Conservation (phyloP, 2,797 vertebrate species). For the Sarcoramphus papa region DNA sequence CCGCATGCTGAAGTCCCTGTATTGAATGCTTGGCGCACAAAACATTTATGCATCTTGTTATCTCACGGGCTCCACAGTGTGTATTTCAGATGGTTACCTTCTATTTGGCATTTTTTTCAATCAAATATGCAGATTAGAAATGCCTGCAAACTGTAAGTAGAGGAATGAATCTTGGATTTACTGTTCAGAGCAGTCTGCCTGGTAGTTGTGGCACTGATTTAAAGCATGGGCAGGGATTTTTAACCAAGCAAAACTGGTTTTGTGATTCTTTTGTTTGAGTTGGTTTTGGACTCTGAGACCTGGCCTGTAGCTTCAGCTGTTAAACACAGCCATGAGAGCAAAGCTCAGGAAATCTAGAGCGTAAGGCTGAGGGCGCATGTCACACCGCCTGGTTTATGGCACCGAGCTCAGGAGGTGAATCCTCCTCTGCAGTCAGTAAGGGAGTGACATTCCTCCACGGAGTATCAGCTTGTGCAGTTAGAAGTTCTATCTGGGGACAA, state of each 20-base stretch:
- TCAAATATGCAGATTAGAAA: not conserved
- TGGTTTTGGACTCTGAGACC: not conserved
- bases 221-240: not conserved
- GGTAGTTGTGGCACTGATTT: not conserved
- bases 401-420: not conserved
- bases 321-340: not conserved
- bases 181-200: not conserved
- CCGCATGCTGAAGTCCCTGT: not conserved
- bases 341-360: not conserved
- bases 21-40: not conserved
- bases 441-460: not conserved
- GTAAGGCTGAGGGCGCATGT: not conserved
- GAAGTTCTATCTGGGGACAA: not conserved
- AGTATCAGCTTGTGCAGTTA: not conserved
- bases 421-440: not conserved
- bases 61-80: not conserved
- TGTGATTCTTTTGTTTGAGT: not conserved
- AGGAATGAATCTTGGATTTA: not conserved
- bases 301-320: not conserved
- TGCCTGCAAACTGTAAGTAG: not conserved
- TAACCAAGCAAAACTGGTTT: not conserved
- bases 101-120: not conserved
- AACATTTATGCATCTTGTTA: not conserved
- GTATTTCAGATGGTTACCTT: not conserved
- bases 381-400: fast-evolving